Evolutionary conservation across 1,140 invertebrate species (phyloP).

Genomic region (Sesamia nonagrioides): DNA sequence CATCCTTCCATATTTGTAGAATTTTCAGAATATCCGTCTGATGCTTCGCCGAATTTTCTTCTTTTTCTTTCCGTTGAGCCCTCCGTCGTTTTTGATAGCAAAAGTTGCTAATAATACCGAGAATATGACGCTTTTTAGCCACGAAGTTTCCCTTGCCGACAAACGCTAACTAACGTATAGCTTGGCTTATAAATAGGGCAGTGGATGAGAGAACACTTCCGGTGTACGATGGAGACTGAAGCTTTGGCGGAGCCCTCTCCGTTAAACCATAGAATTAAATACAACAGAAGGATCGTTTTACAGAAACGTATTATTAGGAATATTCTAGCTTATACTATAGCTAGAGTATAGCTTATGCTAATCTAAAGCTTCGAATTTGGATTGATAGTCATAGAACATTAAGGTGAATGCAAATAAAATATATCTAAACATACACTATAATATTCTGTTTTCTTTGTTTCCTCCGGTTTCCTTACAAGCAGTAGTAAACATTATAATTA

Average conservation of each 20-base stretch:
- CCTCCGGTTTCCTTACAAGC: background rate
- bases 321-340: too few relatives aligned
- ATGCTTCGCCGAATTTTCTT: conserved; percentile 26
- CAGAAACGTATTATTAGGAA: background rate
- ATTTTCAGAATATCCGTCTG: conserved; percentile 49
- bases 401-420: too few relatives aligned
- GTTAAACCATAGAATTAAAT: conserved; percentile 59
- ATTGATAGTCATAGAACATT: too few relatives aligned
- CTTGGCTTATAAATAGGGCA: conserved; percentile 80
- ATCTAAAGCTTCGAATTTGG: too few relatives aligned
- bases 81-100: conserved; percentile 35
- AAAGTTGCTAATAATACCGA: conserved; percentile 42
- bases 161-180: conserved; percentile 48
- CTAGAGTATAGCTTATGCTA: too few relatives aligned
- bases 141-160: conserved; percentile 38
- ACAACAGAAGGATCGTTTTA: background rate
- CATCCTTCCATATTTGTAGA: conserved; percentile 34
- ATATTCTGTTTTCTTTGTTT: too few relatives aligned
- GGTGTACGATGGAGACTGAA: conserved; percentile 63
- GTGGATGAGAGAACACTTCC: conserved; percentile 78
- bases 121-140: conserved; percentile 45
- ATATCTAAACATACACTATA: background rate
- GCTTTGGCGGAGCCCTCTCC: conserved; percentile 69
- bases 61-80: conserved; percentile 31
- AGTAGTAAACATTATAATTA: too few relatives aligned